These are phyloP conservation scores for Lycophotia porphyrea DNA, from an alignment of 2,888 invertebrate genomes.

Conservation along the genomic window DNA sequence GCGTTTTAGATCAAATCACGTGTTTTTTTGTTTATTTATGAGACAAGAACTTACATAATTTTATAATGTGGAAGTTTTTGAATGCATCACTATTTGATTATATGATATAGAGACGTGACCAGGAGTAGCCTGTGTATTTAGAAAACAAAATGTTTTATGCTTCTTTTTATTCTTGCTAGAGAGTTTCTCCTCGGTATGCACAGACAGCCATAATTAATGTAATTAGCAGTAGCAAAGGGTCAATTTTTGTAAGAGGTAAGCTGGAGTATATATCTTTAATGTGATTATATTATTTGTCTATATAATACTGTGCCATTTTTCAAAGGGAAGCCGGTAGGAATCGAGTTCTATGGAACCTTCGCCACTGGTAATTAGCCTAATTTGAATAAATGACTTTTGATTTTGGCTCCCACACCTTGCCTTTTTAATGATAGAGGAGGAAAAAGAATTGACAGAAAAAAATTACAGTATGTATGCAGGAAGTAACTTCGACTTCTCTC, in stretches of 20 bases:
- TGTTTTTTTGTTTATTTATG: slow-evolving; percentile 29
- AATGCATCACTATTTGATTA: background rate
- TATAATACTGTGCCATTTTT: too few relatives aligned
- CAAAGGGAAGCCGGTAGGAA: too few relatives aligned
- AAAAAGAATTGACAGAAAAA: background rate
- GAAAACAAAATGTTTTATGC: too few relatives aligned
- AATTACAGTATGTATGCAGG: background rate
- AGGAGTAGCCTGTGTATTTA: background rate
- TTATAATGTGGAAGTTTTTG: slow-evolving; percentile 10
- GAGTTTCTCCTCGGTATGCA: background rate
- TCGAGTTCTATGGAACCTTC: too few relatives aligned
- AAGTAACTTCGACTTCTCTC: background rate
- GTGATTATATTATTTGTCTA: too few relatives aligned
- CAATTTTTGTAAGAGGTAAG: too few relatives aligned
- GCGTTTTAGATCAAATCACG: slow-evolving; percentile 10
- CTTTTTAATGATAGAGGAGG: background rate
- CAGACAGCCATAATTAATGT: background rate
- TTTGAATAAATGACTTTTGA: background rate
- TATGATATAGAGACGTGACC: background rate
- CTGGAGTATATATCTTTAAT: too few relatives aligned
- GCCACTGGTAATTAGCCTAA: too few relatives aligned
- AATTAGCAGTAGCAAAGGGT: too few relatives aligned
- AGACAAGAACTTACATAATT: background rate
- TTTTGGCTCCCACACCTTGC: background rate
- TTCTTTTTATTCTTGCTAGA: background rate